These are phyloP conservation scores for Bruchidius siliquastri DNA, from an alignment of 2,888 invertebrate species.

Conservation along the genomic window DNA sequence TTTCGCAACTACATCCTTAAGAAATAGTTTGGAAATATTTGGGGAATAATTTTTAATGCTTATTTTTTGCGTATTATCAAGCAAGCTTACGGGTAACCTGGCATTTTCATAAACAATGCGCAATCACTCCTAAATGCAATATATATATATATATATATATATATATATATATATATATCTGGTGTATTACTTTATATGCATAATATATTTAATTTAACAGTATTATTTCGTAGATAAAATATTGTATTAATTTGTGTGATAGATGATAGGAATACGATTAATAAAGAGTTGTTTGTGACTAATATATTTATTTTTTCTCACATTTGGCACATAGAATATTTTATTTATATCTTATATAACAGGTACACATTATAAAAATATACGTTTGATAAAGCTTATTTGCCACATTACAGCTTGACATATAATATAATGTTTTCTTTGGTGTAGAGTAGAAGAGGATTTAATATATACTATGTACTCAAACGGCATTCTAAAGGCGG, in stretches of 20 bases:
- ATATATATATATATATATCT: too few species aligned
- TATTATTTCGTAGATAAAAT: neutral
- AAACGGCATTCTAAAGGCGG: too few species aligned
- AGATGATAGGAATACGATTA: neutral
- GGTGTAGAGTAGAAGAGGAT: too few species aligned
- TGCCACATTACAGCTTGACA: neutral
- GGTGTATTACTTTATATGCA: neutral
- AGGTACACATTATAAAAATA: neutral
- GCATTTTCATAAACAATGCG: too few species aligned
- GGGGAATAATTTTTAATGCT: too few species aligned
- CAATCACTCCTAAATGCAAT: too few species aligned
- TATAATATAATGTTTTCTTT: neutral
- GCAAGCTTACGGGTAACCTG: conserved; percentile 57
- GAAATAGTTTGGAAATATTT: neutral
- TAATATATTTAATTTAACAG: neutral
- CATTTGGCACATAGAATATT: neutral
- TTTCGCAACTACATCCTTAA: neutral
- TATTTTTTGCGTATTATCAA: neutral
- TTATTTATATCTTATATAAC: neutral
- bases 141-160: too few species aligned
- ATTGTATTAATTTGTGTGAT: neutral
- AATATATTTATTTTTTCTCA: neutral
- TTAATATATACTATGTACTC: too few species aligned
- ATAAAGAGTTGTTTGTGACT: neutral
- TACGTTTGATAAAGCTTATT: neutral